phyloP scores from a whole-genome alignment of 2,113 vertebrate genomes.

The Lophius piscatorius region DNA sequence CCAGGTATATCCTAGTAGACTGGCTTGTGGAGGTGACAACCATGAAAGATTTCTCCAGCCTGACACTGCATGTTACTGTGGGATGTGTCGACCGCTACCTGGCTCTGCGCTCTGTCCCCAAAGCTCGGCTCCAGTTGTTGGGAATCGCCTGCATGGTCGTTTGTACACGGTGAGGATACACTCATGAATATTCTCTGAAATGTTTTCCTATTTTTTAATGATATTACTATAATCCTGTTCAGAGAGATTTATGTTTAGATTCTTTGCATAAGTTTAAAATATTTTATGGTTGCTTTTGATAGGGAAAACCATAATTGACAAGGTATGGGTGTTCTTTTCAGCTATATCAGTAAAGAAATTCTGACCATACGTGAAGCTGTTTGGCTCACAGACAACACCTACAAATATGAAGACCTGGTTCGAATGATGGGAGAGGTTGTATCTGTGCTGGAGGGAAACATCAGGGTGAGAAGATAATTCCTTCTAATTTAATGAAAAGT shows the following conservation, averaged over 20 bases:
- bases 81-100: conserved; percentile 94
- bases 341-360: conserved; percentile 94
- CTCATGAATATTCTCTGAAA: not conserved
- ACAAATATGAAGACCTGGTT: conserved; percentile 97
- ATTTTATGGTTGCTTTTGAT: not conserved
- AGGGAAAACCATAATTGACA: no score
- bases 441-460: conserved; percentile 91
- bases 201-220: not conserved
- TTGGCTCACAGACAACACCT: conserved; percentile 98
- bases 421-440: conserved; percentile 98
- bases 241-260: no score
- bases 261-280: no score
- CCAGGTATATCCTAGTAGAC: conserved; percentile 95
- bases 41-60: conserved; percentile 97
- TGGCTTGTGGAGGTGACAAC: conserved; percentile 98
- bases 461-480: conserved; percentile 83
- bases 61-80: conserved; percentile 92
- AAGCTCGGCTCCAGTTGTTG: conserved; percentile 89
- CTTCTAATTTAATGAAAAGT: no score
- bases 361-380: conserved; percentile 96
- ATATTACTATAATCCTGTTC: not conserved
- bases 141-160: conserved; percentile 99
- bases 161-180: conserved; percentile 88
- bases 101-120: conserved; percentile 85
- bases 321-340: conserved; percentile 36